phyloP scores from a whole-genome alignment of 1,140 invertebrate species.

The Ctenoplectra terminalis region DNA sequence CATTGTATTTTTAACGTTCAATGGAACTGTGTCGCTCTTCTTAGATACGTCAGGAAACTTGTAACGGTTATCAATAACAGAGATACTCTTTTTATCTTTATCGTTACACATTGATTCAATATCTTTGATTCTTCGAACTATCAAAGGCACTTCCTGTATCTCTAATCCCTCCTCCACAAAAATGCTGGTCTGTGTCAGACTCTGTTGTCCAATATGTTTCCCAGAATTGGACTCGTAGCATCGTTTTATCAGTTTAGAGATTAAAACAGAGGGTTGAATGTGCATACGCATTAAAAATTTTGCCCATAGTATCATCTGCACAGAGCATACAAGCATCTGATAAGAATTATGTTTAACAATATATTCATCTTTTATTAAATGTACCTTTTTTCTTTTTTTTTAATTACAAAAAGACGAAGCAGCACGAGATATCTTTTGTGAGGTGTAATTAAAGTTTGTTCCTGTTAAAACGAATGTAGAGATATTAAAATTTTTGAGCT shows the following conservation, averaged over 20 bases:
- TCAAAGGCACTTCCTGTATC: conserved; percentile 88
- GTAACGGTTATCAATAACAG: not conserved
- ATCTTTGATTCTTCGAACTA: conserved; percentile 84
- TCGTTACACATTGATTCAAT: conserved; percentile 47
- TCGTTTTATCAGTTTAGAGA: conserved; percentile 53
- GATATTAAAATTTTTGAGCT: not conserved
- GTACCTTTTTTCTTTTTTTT: conserved; percentile 37
- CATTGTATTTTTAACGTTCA: not conserved
- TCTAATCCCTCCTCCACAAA: conserved; percentile 87
- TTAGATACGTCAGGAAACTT: conserved; percentile 12
- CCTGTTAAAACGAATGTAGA: not conserved
- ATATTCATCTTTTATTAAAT: not conserved
- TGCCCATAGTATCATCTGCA: conserved; percentile 56
- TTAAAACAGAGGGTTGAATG: not conserved
- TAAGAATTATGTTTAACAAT: conserved; percentile 9
- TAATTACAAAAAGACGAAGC: not conserved
- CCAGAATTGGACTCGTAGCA: conserved; percentile 61
- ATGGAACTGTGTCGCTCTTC: conserved; percentile 25
- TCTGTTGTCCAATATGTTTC: conserved; percentile 16
- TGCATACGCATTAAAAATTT: conserved; percentile 41
- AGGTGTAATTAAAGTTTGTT: not conserved
- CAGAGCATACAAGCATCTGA: conserved; percentile 44
- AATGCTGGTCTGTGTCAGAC: conserved; percentile 82
- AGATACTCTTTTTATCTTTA: not conserved
- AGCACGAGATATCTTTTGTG: not conserved